Conservation (phyloP, 30 jellyfish, hydroid and myxozoan genomes). For the Clytia hemisphaerica region DNA sequence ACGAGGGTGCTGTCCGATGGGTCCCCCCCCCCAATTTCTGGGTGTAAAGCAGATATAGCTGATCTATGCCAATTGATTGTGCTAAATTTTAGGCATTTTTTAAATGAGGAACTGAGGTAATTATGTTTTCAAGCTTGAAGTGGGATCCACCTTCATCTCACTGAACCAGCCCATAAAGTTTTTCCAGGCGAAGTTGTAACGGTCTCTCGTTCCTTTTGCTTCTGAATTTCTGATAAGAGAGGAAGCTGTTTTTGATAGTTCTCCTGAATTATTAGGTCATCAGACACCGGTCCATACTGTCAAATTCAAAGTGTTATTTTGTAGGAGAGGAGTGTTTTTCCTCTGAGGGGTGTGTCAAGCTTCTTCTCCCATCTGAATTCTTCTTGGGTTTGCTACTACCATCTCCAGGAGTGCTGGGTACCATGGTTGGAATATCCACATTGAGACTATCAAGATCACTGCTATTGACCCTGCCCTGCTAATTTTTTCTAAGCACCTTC, state of each 20-base stretch:
- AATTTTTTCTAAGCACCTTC: neutral
- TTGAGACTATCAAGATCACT: constrained; percentile 5
- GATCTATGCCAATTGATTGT: neutral
- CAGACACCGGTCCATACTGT: constrained; percentile 11
- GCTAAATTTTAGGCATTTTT: no score
- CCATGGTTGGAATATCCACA: neutral
- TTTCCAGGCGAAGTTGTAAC: no score
- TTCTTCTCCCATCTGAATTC: neutral
- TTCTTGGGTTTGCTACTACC: constrained; percentile 1
- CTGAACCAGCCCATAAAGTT: neutral
- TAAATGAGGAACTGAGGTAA: neutral
- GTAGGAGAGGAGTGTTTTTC: neutral
- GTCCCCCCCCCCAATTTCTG: neutral
- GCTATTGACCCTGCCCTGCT: neutral
- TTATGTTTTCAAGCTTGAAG: neutral
- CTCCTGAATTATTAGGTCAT: neutral
- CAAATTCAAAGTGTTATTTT: neutral
- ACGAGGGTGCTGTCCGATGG: constrained; percentile 12
- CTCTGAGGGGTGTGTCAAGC: constrained; percentile 9
- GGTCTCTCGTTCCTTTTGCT: neutral
- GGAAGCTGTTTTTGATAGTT: constrained; percentile 1
- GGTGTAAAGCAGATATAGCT: neutral
- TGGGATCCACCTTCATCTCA: constrained; percentile 1
- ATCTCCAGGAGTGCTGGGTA: no score
- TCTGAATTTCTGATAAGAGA: neutral